Conservation (phyloP, 2,888 invertebrate genomes). For the Boloria euphrosyne region DNA sequence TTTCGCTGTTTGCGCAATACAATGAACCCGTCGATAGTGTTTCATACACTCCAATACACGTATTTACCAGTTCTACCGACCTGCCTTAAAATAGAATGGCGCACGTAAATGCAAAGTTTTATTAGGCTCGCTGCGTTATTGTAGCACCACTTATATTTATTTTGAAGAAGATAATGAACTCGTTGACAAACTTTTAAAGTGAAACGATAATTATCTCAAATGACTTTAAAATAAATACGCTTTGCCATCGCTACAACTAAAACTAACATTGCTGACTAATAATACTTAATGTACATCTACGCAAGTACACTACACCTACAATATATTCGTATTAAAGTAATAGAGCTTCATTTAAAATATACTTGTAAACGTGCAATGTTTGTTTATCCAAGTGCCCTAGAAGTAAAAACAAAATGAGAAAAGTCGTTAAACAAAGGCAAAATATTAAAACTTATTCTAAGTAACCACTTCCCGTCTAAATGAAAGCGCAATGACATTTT, state of each 20-base stretch:
- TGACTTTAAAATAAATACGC: neutral
- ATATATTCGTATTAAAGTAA: conserved; percentile 14
- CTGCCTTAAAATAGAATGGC: conserved; percentile 14
- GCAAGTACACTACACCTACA: conserved; percentile 2
- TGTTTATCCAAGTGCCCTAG: conserved; percentile 15
- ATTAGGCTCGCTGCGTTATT: neutral
- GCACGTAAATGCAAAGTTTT: conserved; percentile 10
- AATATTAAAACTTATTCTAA: conserved; percentile 18
- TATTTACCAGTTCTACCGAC: conserved; percentile 12
- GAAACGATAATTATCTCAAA: neutral
- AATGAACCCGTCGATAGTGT: conserved; percentile 22
- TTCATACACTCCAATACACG: conserved; percentile 1
- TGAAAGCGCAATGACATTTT: conserved; percentile 29
- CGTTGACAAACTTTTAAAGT: neutral
- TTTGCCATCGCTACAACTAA: neutral
- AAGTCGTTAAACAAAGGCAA: conserved; percentile 21
- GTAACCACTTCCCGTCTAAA: conserved; percentile 30
- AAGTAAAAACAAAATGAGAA: conserved; percentile 15
- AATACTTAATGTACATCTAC: neutral
- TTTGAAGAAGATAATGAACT: neutral
- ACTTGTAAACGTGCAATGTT: conserved; percentile 11
- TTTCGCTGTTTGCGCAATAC: conserved; percentile 13
- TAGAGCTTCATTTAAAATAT: conserved; percentile 6
- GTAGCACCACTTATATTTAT: neutral
- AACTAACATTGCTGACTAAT: neutral